Evolutionary conservation across 2,888 invertebrate species (phyloP), one percentile per base, ranked within the genome.

Genomic region (Acrobasis consociella): DNA sequence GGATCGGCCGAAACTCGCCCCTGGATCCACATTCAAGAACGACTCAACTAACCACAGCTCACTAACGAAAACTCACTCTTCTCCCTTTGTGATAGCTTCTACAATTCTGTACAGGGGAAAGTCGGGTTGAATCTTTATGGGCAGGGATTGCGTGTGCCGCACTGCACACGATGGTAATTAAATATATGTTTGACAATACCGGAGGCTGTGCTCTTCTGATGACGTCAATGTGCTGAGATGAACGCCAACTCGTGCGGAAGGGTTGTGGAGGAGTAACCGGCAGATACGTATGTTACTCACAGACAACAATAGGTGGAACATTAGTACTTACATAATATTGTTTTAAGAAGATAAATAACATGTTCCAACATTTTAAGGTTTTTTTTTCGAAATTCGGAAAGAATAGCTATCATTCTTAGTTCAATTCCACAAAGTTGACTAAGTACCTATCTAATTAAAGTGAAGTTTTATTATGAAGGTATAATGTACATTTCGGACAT

Each of bases 111-210:
- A 38, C 16, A 11, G 15, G 15, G 15, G 16, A n/a, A 10, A 9
- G 16, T 13, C 31, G 42, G 3, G 13, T 22, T 13, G 17, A 9
- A 17, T 46, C 11, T 76, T 76, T 67, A 62, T 56, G 42, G 51
- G 64, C 78, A 81, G 17, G 77, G 83, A 67, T 83, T 90, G 77
- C 87, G 93, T 81, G 91, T 94, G 84, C 90, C 91, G 91, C 91
- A 92, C 91, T 92, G 91, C 92, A 91, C 89, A 92, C 90, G 90
- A 83, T 83, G 82, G 86, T 91, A 89, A 91, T 91, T 90, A 90
- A 90, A 91, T 91, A 90, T 88, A 88, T 90, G 88, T 90, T 90
- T 90, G 87, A 91, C 89, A 91, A 90, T 90, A 88, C 85, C 82
- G 75, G 80, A 76, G 75, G 80, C 87, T 90, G 90, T 86, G 78